Conservation (phyloP, 2,797 vertebrate genomes). For the Etheostoma nigrum region DNA sequence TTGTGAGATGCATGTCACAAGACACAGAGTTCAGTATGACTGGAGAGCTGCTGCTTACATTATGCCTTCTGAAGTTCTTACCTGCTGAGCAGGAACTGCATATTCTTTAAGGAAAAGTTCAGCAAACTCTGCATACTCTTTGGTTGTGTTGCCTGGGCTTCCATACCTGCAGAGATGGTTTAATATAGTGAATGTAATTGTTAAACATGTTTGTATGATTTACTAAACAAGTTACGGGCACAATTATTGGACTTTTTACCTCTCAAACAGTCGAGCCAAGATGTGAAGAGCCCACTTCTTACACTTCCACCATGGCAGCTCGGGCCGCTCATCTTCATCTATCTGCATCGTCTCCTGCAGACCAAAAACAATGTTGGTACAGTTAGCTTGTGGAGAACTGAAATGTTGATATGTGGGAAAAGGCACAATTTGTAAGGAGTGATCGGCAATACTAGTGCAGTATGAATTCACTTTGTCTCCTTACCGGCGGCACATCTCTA, state of each 20-base stretch:
- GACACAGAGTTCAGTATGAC: background rate
- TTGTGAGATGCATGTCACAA: background rate
- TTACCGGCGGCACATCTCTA: conserved; percentile 96
- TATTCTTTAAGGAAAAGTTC: conserved; percentile 99
- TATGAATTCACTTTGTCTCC: conserved; percentile 38
- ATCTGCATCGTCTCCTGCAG: conserved; percentile 95
- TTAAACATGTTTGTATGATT: accelerated
- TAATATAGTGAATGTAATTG: background rate
- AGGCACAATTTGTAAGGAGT: background rate
- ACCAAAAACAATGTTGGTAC: conserved; percentile 2
- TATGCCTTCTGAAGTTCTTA: conserved; percentile 58
- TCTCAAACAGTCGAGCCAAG: conserved; percentile 97
- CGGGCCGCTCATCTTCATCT: conserved; percentile 97
- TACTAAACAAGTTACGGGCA: background rate
- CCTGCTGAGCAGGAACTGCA: conserved; percentile 96
- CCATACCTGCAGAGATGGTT: conserved; percentile 87
- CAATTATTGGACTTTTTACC: conserved; percentile 78
- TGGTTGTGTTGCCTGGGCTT: conserved; percentile 98
- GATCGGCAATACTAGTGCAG: background rate
- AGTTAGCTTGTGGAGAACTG: conserved; percentile 8
- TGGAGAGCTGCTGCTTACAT: background rate
- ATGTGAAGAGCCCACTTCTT: conserved; percentile 99
- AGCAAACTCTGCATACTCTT: conserved; percentile 98
- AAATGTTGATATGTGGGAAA: background rate
- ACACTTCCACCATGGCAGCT: conserved; percentile 99